A percentile compares a stretch with the other conserved stretches of the same genome.
Conservation (phyloP, 2,113 vertebrate species). For the Odontesthes bonariensis region DNA sequence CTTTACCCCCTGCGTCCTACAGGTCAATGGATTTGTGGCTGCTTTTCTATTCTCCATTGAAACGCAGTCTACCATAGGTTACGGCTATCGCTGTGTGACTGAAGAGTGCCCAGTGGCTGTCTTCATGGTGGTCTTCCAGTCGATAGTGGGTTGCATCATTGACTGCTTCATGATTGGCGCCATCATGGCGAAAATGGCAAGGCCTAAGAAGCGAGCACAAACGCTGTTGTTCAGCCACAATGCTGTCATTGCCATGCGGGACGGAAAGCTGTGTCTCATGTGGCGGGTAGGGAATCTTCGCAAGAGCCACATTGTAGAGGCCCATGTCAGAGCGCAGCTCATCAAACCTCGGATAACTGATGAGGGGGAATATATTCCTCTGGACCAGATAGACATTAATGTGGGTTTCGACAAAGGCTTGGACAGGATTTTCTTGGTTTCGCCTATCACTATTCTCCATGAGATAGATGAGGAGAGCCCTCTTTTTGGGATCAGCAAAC, state of each 20-base stretch:
- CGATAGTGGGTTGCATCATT: slow-evolving; percentile 97
- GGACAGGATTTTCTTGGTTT: slow-evolving; percentile 97
- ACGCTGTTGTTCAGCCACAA: slow-evolving; percentile 97
- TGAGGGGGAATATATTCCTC: slow-evolving; percentile 96
- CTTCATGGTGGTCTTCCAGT: slow-evolving; percentile 98
- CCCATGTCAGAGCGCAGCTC: slow-evolving; percentile 94
- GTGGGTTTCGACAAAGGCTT: slow-evolving; percentile 98
- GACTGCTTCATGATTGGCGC: slow-evolving; percentile 99
- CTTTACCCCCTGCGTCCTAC: slow-evolving; percentile 94
- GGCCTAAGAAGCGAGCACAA: slow-evolving; percentile 96
- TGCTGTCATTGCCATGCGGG: slow-evolving; percentile 93
- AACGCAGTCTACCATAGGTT: slow-evolving; percentile 97
- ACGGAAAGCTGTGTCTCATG: slow-evolving; percentile 96
- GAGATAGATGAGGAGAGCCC: slow-evolving; percentile 96
- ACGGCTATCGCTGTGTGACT: slow-evolving; percentile 96
- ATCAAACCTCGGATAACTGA: slow-evolving; percentile 95
- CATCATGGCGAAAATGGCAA: slow-evolving; percentile 99
- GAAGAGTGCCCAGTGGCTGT: slow-evolving; percentile 96
- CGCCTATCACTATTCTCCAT: slow-evolving; percentile 95
- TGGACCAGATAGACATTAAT: slow-evolving; percentile 97
- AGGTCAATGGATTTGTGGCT: slow-evolving; percentile 96
- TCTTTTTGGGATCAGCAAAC: slow-evolving; percentile 92
- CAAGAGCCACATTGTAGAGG: slow-evolving; percentile 99
- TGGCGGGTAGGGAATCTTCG: slow-evolving; percentile 97
- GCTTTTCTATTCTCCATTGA: slow-evolving; percentile 98